phyloP scores from a whole-genome alignment of 2,797 vertebrate species.

The Danio kyathit region DNA sequence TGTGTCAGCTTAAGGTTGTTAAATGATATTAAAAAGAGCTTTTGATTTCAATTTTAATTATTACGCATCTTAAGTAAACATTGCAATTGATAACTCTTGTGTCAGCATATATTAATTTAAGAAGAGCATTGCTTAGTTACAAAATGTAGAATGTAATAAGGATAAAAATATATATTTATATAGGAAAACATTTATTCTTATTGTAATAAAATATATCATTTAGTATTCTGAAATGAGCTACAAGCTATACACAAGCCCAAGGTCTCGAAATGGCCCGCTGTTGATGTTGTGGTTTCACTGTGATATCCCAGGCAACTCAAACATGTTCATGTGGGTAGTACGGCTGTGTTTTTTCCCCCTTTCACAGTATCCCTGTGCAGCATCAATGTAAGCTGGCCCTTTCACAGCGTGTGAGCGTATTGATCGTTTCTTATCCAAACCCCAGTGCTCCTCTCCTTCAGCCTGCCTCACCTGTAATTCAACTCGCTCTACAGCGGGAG shows the following conservation, averaged over 20 bases:
- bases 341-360: background rate
- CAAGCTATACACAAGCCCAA: background rate
- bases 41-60: too few species aligned
- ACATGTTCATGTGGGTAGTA: slow-evolving; percentile 30
- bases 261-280: slow-evolving; percentile 25
- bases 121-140: too few species aligned
- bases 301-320: slow-evolving; percentile 35
- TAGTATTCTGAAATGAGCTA: background rate
- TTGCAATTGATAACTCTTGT: too few species aligned
- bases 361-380: slow-evolving; percentile 27
- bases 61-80: too few species aligned
- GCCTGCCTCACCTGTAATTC: slow-evolving; percentile 63
- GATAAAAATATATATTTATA: too few species aligned
- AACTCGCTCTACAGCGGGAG: slow-evolving; percentile 67
- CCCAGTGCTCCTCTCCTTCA: slow-evolving; percentile 43
- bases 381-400: slow-evolving; percentile 34
- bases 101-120: too few species aligned
- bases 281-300: slow-evolving; percentile 42
- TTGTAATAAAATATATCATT: too few species aligned
- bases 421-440: slow-evolving; percentile 53
- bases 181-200: too few species aligned
- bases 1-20: too few species aligned
- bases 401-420: slow-evolving; percentile 43
- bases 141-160: too few species aligned
- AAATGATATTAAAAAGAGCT: too few species aligned